Evolutionary conservation across 2,113 vertebrate species (phyloP), one percentile per base, ranked within the genome.

Genomic region (Oryzias javanicus): DNA sequence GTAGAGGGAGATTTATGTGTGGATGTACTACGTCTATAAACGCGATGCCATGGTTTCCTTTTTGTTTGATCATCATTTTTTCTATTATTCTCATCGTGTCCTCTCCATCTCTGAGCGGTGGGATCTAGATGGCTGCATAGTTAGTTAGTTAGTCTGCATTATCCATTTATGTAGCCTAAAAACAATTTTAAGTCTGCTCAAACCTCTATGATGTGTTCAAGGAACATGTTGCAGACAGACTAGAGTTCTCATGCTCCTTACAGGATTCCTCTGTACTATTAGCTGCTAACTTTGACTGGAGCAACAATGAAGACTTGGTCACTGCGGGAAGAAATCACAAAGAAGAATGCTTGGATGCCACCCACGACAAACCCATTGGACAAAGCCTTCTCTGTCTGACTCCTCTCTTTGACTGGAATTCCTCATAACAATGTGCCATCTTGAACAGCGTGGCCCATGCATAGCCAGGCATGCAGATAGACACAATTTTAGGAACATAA

Each of bases 301-400:
- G 47, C 73, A 76, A 64, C 74, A 67, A 66, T 52, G 74, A 49
- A 79, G 84, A 16, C 70, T 62, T 56, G 80, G 81, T 82, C 84
- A 88, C 52, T 76, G 79, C 85, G 83, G 82, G 84, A 70, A 87
- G 81, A 77, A 85, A 85, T 88, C 79, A 84, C 81, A 88, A 84
- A 81, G 79, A 86, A 83, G 83, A 88, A 86, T 85, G 82, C 60
- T 61, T 49, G 70, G 80, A 90, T 89, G 80, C 86, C 89, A 89
- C 88, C 90, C 89, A 91, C 85, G 18, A 74, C 84, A 87, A 66
- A 78, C 65, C 65, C 70, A 60, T 54, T 70, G 83, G 81, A 92
- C 89, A 91, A 78, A 84, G 81, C 44, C 72, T 64, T 61, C 85
- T 89, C 89, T 92, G 88, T 90, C 88, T 77, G 47, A 63, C 67